phyloP scores from a whole-genome alignment of 30 jellyfish, hydroid and myxozoan genomes.

The Pseudorhiza aurosa region DNA sequence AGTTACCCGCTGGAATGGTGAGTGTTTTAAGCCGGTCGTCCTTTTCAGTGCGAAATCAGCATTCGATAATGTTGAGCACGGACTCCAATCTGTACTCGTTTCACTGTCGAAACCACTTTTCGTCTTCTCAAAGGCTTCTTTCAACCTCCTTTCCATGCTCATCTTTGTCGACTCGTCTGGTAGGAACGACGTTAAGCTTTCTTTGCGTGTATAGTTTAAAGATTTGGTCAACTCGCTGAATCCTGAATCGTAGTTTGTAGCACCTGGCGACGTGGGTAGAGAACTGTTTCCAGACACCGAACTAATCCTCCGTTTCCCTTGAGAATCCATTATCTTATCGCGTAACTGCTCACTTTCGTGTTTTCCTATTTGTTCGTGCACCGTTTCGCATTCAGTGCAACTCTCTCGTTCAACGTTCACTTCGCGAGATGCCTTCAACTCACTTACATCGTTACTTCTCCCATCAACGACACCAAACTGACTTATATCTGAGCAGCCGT shows the following conservation, averaged over 20 bases:
- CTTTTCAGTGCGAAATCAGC: conserved; percentile 20
- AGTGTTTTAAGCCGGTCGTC: conserved; percentile 16
- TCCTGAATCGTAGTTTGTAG: conserved; percentile 64
- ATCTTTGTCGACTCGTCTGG: conserved; percentile 25
- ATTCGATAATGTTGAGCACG: conserved; percentile 69
- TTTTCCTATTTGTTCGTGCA: neutral
- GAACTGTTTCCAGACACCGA: conserved; percentile 55
- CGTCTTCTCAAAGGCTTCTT: conserved; percentile 32
- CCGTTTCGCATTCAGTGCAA: neutral
- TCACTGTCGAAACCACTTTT: conserved; percentile 69
- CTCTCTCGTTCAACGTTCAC: conserved; percentile 29
- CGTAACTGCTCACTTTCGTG: neutral
- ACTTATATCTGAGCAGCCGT: neutral
- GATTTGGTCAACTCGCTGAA: conserved; percentile 58
- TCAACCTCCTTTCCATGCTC: conserved; percentile 30
- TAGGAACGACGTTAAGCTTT: conserved; percentile 11
- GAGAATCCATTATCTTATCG: neutral
- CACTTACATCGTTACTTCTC: neutral
- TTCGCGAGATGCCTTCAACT: neutral
- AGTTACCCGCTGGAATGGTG: conserved; percentile 35
- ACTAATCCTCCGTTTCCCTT: conserved; percentile 13
- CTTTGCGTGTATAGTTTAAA: conserved; percentile 20
- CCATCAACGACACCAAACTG: neutral
- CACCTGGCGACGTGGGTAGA: conserved; percentile 51
- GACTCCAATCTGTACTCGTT: conserved; percentile 94